These are phyloP conservation scores for Drosophila cardini DNA, from an alignment of 1,140 invertebrate species.

Conservation along the genomic window DNA sequence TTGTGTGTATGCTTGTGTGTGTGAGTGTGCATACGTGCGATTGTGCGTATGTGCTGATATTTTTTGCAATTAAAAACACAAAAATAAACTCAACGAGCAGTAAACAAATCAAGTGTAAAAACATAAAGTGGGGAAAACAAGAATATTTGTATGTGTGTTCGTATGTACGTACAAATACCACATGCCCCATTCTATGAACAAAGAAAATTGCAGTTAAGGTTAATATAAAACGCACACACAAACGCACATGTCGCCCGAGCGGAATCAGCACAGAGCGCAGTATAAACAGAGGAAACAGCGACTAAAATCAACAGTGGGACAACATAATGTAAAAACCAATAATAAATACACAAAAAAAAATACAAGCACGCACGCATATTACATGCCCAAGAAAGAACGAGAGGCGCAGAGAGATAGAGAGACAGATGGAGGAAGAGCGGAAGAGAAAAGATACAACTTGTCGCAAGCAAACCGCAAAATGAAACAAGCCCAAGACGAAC, in stretches of 20 bases:
- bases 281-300: constrained; percentile 22
- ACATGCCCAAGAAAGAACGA: constrained; percentile 37
- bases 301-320: constrained; percentile 68
- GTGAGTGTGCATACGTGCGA: constrained; percentile 6
- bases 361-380: constrained; percentile 56
- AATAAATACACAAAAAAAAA: constrained; percentile 43
- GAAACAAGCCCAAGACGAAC: constrained; percentile 71
- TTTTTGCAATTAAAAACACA: constrained; percentile 71
- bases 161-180: constrained; percentile 6
- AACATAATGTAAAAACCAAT: constrained; percentile 73
- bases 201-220: constrained; percentile 54
- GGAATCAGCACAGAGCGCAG: constrained; percentile 10
- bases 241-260: neutral
- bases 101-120: constrained; percentile 81
- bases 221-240: constrained; percentile 19
- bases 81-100: constrained; percentile 62
- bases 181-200: constrained; percentile 29
- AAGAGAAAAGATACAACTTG: constrained; percentile 60
- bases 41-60: constrained; percentile 34
- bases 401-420: constrained; percentile 17
- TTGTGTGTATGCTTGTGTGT: constrained; percentile 6
- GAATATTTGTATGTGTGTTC: neutral
- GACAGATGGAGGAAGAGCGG: constrained; percentile 31
- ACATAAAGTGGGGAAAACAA: constrained; percentile 55
- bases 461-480: constrained; percentile 73